A percentile compares a stretch with the other conserved stretches of the same genome.
These are phyloP conservation scores for Xestia sexstrigata DNA, from an alignment of 2,888 invertebrate species.

Conservation along the genomic window DNA sequence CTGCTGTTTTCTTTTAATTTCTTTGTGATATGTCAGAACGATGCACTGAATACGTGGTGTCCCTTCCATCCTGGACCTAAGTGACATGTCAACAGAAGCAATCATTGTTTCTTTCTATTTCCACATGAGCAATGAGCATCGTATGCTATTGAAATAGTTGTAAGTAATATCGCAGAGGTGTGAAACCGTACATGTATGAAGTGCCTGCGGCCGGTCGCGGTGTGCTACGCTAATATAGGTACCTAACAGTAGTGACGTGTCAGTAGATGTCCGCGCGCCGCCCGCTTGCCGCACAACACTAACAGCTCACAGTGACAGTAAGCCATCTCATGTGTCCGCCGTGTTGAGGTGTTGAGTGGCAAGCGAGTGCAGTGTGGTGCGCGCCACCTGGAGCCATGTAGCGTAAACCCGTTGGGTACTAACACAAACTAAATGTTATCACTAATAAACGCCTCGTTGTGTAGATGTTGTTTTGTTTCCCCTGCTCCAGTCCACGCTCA, in stretches of 20 bases:
- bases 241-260: constrained; percentile 14
- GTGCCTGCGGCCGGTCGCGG: constrained; percentile 31
- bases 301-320: not conserved
- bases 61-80: too few relatives aligned
- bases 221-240: not conserved
- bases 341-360: not conserved
- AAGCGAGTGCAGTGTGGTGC: not conserved
- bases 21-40: too few relatives aligned
- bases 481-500: not conserved
- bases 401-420: constrained; percentile 54
- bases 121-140: not conserved
- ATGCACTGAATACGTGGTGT: too few relatives aligned
- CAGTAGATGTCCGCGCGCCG: too few relatives aligned
- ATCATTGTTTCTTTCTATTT: not conserved
- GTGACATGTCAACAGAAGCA: too few relatives aligned
- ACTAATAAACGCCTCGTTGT: constrained; percentile 80
- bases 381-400: constrained; percentile 68
- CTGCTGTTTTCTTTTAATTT: too few relatives aligned
- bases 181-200: constrained; percentile 14
- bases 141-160: not conserved
- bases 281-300: not conserved
- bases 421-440: constrained; percentile 71
- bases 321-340: not conserved
- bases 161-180: not conserved
- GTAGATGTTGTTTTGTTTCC: constrained; percentile 40